These are phyloP conservation scores for Caerostris darwini DNA, from an alignment of 1,140 invertebrate species.

Conservation along the genomic window DNA sequence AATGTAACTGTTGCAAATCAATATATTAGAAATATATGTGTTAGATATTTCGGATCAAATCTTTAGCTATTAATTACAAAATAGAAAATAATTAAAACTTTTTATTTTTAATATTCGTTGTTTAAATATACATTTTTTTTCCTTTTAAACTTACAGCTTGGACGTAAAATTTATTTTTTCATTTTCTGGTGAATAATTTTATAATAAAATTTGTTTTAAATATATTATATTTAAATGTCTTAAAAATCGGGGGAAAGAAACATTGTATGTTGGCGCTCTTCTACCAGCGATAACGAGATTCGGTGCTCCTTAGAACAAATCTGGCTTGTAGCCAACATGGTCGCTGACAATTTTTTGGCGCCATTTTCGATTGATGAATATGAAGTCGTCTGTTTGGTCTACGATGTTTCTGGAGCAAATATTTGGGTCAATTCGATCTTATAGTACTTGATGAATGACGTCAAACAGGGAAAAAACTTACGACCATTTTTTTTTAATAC, in stretches of 20 bases:
- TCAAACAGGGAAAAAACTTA: slow-evolving; percentile 12
- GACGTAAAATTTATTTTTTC: too few species aligned
- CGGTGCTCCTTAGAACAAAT: neutral
- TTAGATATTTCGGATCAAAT: too few species aligned
- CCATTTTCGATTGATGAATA: slow-evolving; percentile 70
- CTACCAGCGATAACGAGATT: slow-evolving; percentile 14
- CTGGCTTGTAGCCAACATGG: slow-evolving; percentile 33
- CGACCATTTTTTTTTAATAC: neutral
- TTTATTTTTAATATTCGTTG: too few species aligned
- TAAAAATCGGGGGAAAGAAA: neutral
- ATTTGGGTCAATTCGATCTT: slow-evolving; percentile 64
- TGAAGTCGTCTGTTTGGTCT: slow-evolving; percentile 44
- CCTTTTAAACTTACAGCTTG: too few species aligned
- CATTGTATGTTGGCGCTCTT: neutral
- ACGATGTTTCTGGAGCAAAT: slow-evolving; percentile 58
- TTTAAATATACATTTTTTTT: too few species aligned
- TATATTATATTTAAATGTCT: slow-evolving; percentile 4
- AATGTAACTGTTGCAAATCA: too few species aligned
- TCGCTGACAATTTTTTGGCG: slow-evolving; percentile 11
- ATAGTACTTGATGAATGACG: slow-evolving; percentile 38
- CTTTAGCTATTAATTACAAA: too few species aligned
- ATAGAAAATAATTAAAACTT: too few species aligned
- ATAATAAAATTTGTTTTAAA: neutral
- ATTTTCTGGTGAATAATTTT: too few species aligned
- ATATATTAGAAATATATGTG: too few species aligned